Conservation (phyloP, 2,888 invertebrate genomes). For the Chrysopilus asiliformis region DNA sequence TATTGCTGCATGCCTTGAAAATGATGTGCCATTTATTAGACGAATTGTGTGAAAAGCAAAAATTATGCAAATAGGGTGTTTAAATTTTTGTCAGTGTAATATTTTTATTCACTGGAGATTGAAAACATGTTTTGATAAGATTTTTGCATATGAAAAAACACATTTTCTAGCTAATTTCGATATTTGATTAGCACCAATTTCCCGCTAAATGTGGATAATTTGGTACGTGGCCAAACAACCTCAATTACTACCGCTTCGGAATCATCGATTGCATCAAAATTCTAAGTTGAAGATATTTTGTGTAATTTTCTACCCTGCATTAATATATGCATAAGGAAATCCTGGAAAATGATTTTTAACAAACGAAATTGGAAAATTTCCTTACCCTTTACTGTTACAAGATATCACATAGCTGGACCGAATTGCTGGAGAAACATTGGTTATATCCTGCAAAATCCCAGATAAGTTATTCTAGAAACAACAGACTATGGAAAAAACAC, state of each 20-base stretch:
- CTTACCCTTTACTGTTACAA: constrained; percentile 5
- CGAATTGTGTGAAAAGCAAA: not conserved
- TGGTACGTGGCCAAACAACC: no score
- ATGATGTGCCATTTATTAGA: not conserved
- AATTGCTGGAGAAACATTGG: constrained; percentile 6
- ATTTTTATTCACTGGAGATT: no score
- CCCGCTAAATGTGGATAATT: no score
- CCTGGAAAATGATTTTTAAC: not conserved
- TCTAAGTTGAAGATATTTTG: not conserved
- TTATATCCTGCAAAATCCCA: constrained; percentile 5
- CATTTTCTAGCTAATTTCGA: no score
- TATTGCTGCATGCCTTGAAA: constrained; percentile 6
- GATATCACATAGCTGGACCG: constrained; percentile 7
- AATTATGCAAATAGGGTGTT: not conserved
- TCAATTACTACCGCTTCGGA: no score
- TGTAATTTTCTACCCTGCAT: not conserved
- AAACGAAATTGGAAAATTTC: not conserved
- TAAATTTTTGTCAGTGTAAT: not conserved
- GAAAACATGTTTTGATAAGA: no score
- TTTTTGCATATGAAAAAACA: no score
- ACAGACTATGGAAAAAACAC: no score
- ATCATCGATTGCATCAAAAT: not conserved
- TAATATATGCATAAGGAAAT: not conserved
- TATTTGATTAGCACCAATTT: no score
- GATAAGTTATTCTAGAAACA: no score